Base-by-base conservation (phyloP, 2,113 vertebrate genomes). In the Pandion haliaetus region DNA sequence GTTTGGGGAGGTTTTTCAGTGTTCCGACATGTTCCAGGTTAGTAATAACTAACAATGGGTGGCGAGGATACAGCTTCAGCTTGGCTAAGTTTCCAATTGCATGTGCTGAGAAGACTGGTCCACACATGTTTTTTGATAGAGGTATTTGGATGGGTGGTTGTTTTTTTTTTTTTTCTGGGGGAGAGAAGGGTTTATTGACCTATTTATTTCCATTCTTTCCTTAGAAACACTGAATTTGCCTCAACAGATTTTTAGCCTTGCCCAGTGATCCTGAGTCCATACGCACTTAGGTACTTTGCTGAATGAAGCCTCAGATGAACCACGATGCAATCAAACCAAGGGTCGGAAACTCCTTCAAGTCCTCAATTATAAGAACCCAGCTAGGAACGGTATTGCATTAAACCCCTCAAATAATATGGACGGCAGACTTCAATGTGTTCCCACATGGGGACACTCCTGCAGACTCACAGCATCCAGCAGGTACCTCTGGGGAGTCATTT, bases 11-110 rank as follows among this genome's bases (percentile, higher is more conserved):
- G 3, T 25, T 65, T 91, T 58, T 42, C 36, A 54, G 25, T 16
- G 8, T 61, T 36, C 16, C 4, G 1, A 25, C 14, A 15, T 0
- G 0, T 7, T 72, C 28, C 8, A 9, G 23, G 7, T 67, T 67
- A 67, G 29, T 19, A 55, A 79, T 19, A 52, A 0, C 2, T 42
- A 32, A 67, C 29, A 25, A 63, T 12, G 12, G 18, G 29, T 18
- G 9, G 20, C 13, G 17, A 69, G 21, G 42, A 31, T 10, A 18
- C 3, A n/a, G 55, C 36, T 90, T 69, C 47, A 54, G n/a, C 31
- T 54, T 66, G 26, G 28, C 31, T 79, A n/a, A 61, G 23, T 31
- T 62, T 74, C 47, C 16, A 57, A 38, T 14, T 45, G 14, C 4
- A 8, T 25, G 17, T 13, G 26, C 16, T 12, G 11, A 55, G 29